Evolutionary conservation across 2,113 vertebrate genomes (phyloP), one percentile per base, ranked within the genome.

Genomic region (Athene cunicularia): DNA sequence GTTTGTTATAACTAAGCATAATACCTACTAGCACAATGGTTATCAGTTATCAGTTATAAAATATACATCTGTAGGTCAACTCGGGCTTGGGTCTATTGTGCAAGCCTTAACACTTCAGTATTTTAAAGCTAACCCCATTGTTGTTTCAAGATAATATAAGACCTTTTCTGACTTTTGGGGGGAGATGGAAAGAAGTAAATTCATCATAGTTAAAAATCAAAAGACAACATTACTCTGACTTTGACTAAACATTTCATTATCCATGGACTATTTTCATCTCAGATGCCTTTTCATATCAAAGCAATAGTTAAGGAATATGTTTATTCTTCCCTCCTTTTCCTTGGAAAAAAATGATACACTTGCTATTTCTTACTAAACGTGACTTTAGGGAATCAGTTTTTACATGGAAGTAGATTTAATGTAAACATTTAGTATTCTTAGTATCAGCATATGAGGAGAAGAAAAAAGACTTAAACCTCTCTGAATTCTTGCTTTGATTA

Each of bases 241-340:
- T 97, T 96, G 82, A 94, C 70, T 87, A 41, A 37, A 47, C 64
- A 66, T 88, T 97, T 97, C 33, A 90, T 95, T 94, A 97, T 64
- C 33, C 63, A 52, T 86, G 14, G 94, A 91, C 37, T 92, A 59
- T 96, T 96, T 93, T 96, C 45, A 52, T 80, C 95, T 97, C 45
- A 80, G 76, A 92, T 79, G 14, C 6, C 35, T 93, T 97, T 97
- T 95, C 67, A 45, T 85, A 95, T 85, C 68, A 93, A 96, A 95
- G 52, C 14, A 89, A 20, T 20, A 87, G 62, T 53, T 95, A 35
- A 50, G 74, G 28, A 94, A 77, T 8, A 3, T 82, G 77, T 80
- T 96, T 87, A 23, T 76, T 91, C 9, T 26, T 70, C 11, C 52
- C 11, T 56, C 12, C 18, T 59, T 32, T 95, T 67, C 32, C n/a